Conservation (phyloP, 2,888 invertebrate genomes). For the Eupithecia pulchellata region DNA sequence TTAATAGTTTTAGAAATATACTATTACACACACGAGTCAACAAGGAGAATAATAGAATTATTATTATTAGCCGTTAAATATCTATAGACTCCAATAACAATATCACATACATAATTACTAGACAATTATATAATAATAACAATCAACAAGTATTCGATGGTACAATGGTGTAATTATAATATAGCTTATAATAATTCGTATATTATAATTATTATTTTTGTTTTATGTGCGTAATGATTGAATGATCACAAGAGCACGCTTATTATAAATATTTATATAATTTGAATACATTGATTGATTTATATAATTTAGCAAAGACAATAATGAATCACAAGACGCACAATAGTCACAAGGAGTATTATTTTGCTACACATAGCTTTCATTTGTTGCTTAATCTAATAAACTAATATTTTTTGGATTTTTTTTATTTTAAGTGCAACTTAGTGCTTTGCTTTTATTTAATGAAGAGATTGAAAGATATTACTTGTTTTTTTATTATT, state of each 20-base stretch:
- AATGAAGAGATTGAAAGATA: constrained; percentile 28
- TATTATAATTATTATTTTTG: constrained; percentile 51
- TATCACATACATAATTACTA: constrained; percentile 83
- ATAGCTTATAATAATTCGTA: constrained; percentile 76
- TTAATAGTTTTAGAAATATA: constrained; percentile 47
- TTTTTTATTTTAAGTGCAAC: constrained; percentile 41
- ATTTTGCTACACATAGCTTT: constrained; percentile 56
- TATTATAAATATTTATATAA: constrained; percentile 48
- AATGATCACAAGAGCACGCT: constrained; percentile 64
- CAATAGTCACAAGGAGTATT: constrained; percentile 53
- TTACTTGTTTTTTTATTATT: neutral
- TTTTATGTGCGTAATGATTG: constrained; percentile 74
- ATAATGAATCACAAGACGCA: constrained; percentile 58
- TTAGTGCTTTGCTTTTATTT: constrained; percentile 31
- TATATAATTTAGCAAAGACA: constrained; percentile 41
- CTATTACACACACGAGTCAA: constrained; percentile 81
- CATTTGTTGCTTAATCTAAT: constrained; percentile 49
- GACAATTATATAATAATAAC: constrained; percentile 78
- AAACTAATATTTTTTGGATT: constrained; percentile 44
- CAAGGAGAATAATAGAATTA: constrained; percentile 77
- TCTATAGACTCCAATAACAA: constrained; percentile 82
- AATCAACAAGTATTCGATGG: constrained; percentile 84
- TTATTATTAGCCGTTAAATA: constrained; percentile 75
- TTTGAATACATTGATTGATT: constrained; percentile 40
- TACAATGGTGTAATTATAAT: constrained; percentile 70